Base-by-base conservation (phyloP, 1,140 invertebrate species). In the Himalopsyche phryganea region DNA sequence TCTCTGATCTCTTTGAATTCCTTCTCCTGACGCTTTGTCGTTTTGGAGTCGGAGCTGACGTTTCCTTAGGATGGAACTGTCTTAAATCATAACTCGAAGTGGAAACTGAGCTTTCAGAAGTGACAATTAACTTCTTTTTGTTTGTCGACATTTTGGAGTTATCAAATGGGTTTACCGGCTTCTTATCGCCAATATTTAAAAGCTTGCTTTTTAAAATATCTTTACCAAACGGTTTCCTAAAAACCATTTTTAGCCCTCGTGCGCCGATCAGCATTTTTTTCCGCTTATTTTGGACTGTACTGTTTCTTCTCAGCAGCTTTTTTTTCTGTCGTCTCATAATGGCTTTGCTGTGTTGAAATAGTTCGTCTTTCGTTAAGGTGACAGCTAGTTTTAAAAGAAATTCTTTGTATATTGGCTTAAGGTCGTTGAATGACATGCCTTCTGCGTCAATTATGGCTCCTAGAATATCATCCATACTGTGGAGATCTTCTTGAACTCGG, bases 341-440 rank as follows among this genome's bases (percentile, higher is more conserved):
- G 33, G 85, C 85, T 69, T 92, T 93, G 53, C 89, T 91, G 66
- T 91, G 83, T 68, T 92, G 88, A 68, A 92, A 94, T 49, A 94
- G 78, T 73, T 94, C 91, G 66, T 94, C 92, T 73, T 93, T 91
- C 14, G 90, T 93, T 14, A 94, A 73, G 0, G 91, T 93, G 0
- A 92, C 83, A 0, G 91, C 89, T 48, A 94, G 75, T 76, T 93
- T 92, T 38, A 94, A 70, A 18, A 94, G 74, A 67, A 94, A 91
- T 75, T 94, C 91, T 72, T 92, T 91, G 69, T 94, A 92, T 35
- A 92, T 87, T 2, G 92, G 91, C 71, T 92, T 92, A 44, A 94
- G 75, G 64, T 93, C 90, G 74, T 93, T 94, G 73, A 92, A 94
- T 15, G 89, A 92, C 90, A 94, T 94, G 45, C 92, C 91, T 69